These are phyloP conservation scores for Synergus itoensis DNA, from an alignment of 2,888 invertebrate species.

Conservation along the genomic window DNA sequence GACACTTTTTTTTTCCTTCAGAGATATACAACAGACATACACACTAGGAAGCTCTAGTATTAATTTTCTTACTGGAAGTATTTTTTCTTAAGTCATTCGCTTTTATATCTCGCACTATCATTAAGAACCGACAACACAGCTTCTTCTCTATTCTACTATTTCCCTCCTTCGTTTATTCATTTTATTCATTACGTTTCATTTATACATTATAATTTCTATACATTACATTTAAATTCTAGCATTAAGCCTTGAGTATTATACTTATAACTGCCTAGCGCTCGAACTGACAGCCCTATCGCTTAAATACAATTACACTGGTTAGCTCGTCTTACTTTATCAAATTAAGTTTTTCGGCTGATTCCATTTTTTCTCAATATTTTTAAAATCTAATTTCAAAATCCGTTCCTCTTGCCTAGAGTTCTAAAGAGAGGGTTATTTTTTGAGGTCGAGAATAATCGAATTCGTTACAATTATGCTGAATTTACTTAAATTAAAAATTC, in stretches of 20 bases:
- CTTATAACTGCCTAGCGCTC: conserved; percentile 35
- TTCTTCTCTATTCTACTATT: conserved; percentile 48
- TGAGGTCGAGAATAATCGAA: neutral
- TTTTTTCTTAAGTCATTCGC: conserved; percentile 49
- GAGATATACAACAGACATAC: neutral
- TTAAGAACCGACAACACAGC: conserved; percentile 33
- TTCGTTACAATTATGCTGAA: no score
- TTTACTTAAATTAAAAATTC: neutral
- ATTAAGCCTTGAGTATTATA: conserved; percentile 37
- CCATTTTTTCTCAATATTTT: neutral
- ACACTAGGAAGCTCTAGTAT: conserved; percentile 51
- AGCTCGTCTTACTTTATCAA: conserved; percentile 23
- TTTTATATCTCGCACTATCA: conserved; percentile 41
- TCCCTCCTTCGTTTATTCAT: conserved; percentile 30
- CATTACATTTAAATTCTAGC: conserved; percentile 41
- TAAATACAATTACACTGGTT: conserved; percentile 21
- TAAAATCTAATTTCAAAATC: neutral
- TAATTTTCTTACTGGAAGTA: conserved; percentile 54
- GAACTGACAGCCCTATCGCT: conserved; percentile 38
- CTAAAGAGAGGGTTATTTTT: neutral
- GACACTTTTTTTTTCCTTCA: conserved; percentile 1
- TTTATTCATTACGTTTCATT: neutral
- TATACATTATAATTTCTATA: conserved; percentile 31
- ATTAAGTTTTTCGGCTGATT: neutral
- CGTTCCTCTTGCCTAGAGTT: conserved; percentile 24